Conservation (phyloP, 1,140 invertebrate species). For the Macrotrachela quadricornifera region DNA sequence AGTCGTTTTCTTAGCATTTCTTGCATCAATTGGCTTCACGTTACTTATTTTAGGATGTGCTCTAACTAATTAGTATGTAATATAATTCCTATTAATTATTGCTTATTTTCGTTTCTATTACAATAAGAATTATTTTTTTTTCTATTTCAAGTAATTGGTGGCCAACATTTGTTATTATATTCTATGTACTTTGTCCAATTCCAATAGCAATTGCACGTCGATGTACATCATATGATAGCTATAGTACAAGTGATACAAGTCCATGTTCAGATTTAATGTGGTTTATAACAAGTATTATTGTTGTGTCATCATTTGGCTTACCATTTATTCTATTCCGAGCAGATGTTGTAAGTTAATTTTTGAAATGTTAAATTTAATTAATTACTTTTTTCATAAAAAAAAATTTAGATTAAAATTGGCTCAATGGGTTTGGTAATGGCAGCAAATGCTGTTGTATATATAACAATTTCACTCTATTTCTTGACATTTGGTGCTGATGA, state of each 20-base stretch:
- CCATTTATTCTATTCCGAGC: constrained; percentile 51
- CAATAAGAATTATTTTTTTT: constrained; percentile 4
- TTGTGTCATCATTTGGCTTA: constrained; percentile 74
- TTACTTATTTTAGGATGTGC: constrained; percentile 85
- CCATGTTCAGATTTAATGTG: constrained; percentile 65
- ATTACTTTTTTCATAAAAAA: too few relatives aligned
- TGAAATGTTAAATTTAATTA: too few relatives aligned
- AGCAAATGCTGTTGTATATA: too few relatives aligned
- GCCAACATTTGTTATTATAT: constrained; percentile 86
- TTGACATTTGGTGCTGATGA: too few relatives aligned
- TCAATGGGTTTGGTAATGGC: too few relatives aligned
- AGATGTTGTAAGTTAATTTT: too few relatives aligned
- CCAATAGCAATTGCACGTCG: constrained; percentile 66
- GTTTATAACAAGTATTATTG: constrained; percentile 72
- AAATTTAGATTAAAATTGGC: too few relatives aligned
- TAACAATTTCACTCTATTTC: too few relatives aligned
- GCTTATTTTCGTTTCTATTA: constrained; percentile 1
- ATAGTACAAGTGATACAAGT: constrained; percentile 42
- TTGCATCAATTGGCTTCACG: constrained; percentile 82
- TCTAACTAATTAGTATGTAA: constrained; percentile 51
- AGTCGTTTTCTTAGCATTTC: constrained; percentile 48
- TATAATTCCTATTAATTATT: constrained; percentile 12
- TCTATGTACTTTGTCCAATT: constrained; percentile 72
- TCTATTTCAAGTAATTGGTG: constrained; percentile 55
- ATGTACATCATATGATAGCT: constrained; percentile 35